Base-by-base conservation (phyloP, 1,140 invertebrate genomes). In the Leptopilina clavipes region DNA sequence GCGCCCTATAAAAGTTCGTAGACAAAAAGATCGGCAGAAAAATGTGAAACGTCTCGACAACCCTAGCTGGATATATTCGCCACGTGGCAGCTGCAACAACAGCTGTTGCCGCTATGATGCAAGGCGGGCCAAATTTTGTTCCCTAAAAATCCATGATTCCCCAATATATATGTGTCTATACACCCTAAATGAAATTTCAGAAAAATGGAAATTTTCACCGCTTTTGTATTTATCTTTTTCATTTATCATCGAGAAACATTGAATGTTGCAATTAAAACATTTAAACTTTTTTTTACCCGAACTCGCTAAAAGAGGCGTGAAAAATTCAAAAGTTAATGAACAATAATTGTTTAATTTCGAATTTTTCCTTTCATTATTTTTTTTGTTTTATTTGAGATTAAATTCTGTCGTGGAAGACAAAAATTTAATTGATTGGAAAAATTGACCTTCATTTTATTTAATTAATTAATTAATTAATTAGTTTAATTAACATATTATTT, bases 61-160 rank as follows among this genome's bases (percentile, higher is more conserved):
- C 82, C 79, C 76, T 83, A 76, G 82, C 72, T 82, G 79, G 78
- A 76, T 83, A 76, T 83, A 76, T 74, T 43, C 65, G 81, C 81
- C 79, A 82, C 82, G 82, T 84, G 82, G 82, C 82, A 83, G 81
- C 82, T 83, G 83, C 78, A 78, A 74, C 76, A 81, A 84, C 83
- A 84, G 82, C 82, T 84, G 83, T 84, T 82, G 72, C 76, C 79
- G 71, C 79, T 73, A 81, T 74, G 76, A 80, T 73, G 76, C 79
- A 78, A 82, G 79, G 79, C 45, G 74, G 71, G 72, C 73, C 76
- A 59, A 59, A 59, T 59, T 59, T 59, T 65, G 59, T 65, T 65
- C 59, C 59, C 59, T 31, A 65, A 65, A 40, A 65, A 65, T 65
- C 12, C 22, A 65, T n/a, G 22, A 65, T 65, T 65, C 59, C 25